These are phyloP conservation scores for Perccottus glenii DNA, from an alignment of 2,113 vertebrate genomes.

Conservation along the genomic window DNA sequence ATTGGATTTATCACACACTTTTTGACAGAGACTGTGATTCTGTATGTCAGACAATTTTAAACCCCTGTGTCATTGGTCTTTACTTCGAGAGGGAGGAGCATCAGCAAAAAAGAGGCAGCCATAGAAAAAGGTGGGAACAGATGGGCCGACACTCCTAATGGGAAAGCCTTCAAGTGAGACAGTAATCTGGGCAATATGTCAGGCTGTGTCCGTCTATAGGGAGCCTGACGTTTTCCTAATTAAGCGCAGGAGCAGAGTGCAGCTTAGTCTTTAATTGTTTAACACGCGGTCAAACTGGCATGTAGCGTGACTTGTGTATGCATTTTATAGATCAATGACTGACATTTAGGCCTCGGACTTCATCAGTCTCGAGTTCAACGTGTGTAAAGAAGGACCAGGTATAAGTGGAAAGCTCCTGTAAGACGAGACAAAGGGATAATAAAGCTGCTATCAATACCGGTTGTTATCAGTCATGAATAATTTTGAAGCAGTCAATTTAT, in stretches of 20 bases:
- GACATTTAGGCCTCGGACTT: conserved; percentile 29
- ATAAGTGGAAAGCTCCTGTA: conserved; percentile 11
- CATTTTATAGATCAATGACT: conserved; percentile 52
- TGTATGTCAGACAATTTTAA: no score
- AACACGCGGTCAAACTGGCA: conserved; percentile 42
- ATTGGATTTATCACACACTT: no score
- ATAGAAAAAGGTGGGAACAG: conserved; percentile 27
- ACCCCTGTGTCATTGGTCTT: no score
- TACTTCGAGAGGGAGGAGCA: not conserved
- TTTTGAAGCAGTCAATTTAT: conserved; percentile 48
- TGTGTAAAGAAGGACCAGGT: conserved; percentile 8
- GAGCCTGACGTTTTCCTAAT: conserved; percentile 67
- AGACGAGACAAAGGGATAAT: conserved; percentile 25
- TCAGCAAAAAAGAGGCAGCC: not conserved
- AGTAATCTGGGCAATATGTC: conserved; percentile 67
- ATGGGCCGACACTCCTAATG: conserved; percentile 48
- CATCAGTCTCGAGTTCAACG: conserved; percentile 33
- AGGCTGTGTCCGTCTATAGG: conserved; percentile 37
- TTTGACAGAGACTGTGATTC: no score
- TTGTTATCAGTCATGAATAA: conserved; percentile 50
- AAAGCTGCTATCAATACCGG: conserved; percentile 56
- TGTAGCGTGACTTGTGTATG: conserved; percentile 24
- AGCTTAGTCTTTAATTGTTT: conserved; percentile 60
- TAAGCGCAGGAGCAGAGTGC: conserved; percentile 52
- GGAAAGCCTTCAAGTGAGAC: conserved; percentile 63